Base-by-base conservation (phyloP, 2,797 vertebrate genomes). In the Hephaestus fuliginosus region DNA sequence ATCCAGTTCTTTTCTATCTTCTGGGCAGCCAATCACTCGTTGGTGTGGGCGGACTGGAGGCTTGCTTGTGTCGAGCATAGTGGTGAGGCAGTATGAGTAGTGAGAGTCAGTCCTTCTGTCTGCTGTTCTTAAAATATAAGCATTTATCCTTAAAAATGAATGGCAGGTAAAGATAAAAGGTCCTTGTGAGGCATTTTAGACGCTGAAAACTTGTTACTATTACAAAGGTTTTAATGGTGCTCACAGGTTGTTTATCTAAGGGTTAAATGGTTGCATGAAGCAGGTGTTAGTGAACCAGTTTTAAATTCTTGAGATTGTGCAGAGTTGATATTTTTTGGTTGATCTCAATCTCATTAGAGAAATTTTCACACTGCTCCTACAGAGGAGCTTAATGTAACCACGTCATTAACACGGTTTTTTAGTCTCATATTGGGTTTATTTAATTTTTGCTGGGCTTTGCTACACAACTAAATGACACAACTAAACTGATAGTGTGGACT, bases 21-120 rank as follows among this genome's bases (percentile, higher is more conserved):
- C 72, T 87, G 73, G 86, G 70, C 55, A 82, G 60, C 41, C 49
- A 22, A 57, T 71, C 67, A 53, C 53, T 63, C 2, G 10, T 28
- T 65, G 71, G 69, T 83, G 83, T 89, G 84, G 83, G 86, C 77
- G 81, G 80, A 80, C 78, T 77, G 77, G 70, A 89, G 81, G 81
- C 52, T 33, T 60, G 81, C 52, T 33, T 60, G 56, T 75, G 70
- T 56, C 70, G 72, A 79, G 76, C 28, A 73, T 66, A 83, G 71
- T 61, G 3, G 10, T 76, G 66, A 80, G 30, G 74, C 85, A 68
- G 48, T 58, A 53, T 83, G 68, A 80, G 74, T 60, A 72, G 72
- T 72, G 68, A 70, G 70, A 83, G 51, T 39, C 36, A 6, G 36
- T 39, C 36, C 36, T 39, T 7, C 64, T 48, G 66, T 71, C 57